Conservation (phyloP, 2,113 vertebrate species). For the Coreoperca whiteheadi region DNA sequence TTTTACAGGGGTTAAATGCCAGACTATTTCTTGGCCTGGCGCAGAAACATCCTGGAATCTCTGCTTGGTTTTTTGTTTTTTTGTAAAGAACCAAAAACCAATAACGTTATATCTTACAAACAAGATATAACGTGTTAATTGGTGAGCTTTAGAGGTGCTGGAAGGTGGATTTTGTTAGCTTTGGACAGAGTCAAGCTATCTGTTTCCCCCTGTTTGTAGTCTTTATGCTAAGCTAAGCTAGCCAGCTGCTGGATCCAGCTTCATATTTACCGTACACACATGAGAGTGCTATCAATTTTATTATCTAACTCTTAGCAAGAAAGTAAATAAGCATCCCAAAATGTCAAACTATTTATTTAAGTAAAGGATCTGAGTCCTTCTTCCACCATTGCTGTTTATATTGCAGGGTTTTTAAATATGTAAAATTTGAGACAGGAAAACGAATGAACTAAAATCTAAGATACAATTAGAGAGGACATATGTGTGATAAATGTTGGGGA, state of each 20-base stretch:
- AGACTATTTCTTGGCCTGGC: not conserved
- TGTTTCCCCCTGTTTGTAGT: not conserved
- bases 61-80: not conserved
- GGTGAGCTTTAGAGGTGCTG: not conserved
- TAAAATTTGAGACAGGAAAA: not conserved
- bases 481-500: not conserved
- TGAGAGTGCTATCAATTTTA: not conserved
- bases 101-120: too few species aligned
- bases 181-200: not conserved
- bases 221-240: not conserved
- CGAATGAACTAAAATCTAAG: not conserved
- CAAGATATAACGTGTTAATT: not conserved
- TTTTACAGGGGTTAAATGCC: not conserved
- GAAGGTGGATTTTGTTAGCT: not conserved
- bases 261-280: not conserved
- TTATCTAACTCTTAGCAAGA: not conserved
- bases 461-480: not conserved
- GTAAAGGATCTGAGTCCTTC: too few species aligned
- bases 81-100: too few species aligned
- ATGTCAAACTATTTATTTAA: not conserved
- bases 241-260: not conserved
- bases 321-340: not conserved
- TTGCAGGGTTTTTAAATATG: not conserved
- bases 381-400: not conserved
- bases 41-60: not conserved